Conservation (phyloP, 2,888 invertebrate genomes). For the Argyresthia albistria region DNA sequence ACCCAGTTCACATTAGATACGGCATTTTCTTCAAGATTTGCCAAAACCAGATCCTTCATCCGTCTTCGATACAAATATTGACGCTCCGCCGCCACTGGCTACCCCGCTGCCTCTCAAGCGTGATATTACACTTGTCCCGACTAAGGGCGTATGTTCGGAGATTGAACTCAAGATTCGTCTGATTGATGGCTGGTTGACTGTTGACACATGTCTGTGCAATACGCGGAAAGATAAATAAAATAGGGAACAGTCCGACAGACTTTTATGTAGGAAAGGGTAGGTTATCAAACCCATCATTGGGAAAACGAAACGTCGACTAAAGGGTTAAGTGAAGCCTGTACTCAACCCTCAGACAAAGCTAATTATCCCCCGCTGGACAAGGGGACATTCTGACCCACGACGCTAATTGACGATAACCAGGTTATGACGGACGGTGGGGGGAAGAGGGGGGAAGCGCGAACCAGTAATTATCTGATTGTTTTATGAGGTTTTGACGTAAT, state of each 20-base stretch:
- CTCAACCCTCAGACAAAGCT: constrained; percentile 6
- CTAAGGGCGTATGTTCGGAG: too few species aligned
- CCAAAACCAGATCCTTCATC: neutral
- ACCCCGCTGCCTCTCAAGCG: neutral
- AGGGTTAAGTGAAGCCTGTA: constrained; percentile 9
- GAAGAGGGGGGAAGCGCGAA: neutral
- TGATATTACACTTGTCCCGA: neutral
- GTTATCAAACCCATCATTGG: too few species aligned
- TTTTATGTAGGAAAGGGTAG: too few species aligned
- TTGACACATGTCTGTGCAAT: too few species aligned
- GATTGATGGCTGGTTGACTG: too few species aligned
- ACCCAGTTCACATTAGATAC: too few species aligned
- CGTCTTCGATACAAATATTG: neutral
- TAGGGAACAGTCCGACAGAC: too few species aligned
- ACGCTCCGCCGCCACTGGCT: neutral
- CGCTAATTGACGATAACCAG: constrained; percentile 16
- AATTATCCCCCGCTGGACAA: constrained; percentile 9
- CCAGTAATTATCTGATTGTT: too few species aligned
- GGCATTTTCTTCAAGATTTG: too few species aligned
- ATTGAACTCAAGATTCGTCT: too few species aligned
- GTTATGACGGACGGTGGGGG: constrained; percentile 6
- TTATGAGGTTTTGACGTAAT: too few species aligned
- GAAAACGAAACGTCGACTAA: neutral
- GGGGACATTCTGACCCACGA: constrained; percentile 3
- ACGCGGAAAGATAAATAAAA: too few species aligned